A percentile compares a stretch with the other conserved stretches of the same genome.
These are phyloP conservation scores for Heliconius ethilla DNA, from an alignment of 2,888 invertebrate species.

Conservation along the genomic window DNA sequence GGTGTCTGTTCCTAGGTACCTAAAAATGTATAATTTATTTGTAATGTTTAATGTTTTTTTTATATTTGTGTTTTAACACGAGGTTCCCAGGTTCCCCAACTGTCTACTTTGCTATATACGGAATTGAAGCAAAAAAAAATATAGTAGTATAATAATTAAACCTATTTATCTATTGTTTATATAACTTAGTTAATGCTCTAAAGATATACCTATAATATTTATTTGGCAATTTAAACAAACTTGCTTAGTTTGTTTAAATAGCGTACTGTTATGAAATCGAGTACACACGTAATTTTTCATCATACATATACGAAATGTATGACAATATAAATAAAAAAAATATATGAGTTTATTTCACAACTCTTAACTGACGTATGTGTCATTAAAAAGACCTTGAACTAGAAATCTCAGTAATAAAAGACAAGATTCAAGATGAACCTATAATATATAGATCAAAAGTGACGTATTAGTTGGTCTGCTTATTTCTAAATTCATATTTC, in stretches of 20 bases:
- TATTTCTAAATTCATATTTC: too few relatives aligned
- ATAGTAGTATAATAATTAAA: too few relatives aligned
- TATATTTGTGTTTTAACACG: too few relatives aligned
- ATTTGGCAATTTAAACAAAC: not conserved
- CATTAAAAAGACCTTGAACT: conserved; percentile 3
- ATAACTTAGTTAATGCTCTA: too few relatives aligned
- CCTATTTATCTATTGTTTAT: too few relatives aligned
- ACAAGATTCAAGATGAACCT: too few relatives aligned
- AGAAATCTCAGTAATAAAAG: not conserved
- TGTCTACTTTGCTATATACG: too few relatives aligned
- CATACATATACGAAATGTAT: not conserved
- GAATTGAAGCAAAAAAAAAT: too few relatives aligned
- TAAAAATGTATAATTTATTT: conserved; percentile 43
- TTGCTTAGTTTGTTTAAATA: not conserved
- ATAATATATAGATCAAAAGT: too few relatives aligned
- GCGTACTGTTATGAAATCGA: not conserved
- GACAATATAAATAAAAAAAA: not conserved
- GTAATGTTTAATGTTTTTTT: not conserved
- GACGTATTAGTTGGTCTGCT: too few relatives aligned
- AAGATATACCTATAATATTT: not conserved
- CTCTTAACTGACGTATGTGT: not conserved
- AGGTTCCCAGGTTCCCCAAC: too few relatives aligned
- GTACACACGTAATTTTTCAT: conserved; percentile 2
- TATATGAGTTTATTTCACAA: too few relatives aligned
- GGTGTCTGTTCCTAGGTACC: conserved; percentile 77